Evolutionary conservation across 2,888 invertebrate genomes (phyloP).

Genomic region (Thelaira solivaga): DNA sequence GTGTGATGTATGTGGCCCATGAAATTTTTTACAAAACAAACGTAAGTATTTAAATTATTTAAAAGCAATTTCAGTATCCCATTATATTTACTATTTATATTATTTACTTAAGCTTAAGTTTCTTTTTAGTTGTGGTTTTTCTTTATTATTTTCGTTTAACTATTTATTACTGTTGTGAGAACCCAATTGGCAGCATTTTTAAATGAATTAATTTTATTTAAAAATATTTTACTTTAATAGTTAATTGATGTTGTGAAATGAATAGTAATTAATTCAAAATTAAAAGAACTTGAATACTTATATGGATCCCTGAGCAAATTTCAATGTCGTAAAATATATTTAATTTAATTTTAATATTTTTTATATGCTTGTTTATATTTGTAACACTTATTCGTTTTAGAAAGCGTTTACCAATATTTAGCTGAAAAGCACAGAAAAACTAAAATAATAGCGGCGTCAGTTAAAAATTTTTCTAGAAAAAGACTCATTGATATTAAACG

Average conservation of each 20-base stretch:
- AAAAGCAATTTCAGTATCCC: conserved; percentile 43
- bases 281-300: conserved; percentile 1
- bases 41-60: conserved; percentile 41
- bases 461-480: too few species aligned
- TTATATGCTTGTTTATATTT: conserved; percentile 37
- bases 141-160: too few species aligned
- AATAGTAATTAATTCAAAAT: conserved; percentile 1
- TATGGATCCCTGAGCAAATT: conserved; percentile 1
- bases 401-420: conserved; percentile 1
- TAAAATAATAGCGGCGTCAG: too few species aligned
- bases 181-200: conserved; percentile 51
- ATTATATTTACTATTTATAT: conserved; percentile 42
- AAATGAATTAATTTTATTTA: conserved; percentile 8
- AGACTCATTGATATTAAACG: too few species aligned
- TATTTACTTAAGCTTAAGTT: conserved; percentile 51
- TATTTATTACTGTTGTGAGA: conserved; percentile 23
- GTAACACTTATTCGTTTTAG: not conserved
- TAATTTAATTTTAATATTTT: too few species aligned
- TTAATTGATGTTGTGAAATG: conserved; percentile 51
- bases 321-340: conserved; percentile 21
- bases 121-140: conserved; percentile 18
- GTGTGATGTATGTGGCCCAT: conserved; percentile 32
- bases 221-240: not conserved
- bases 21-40: not conserved
- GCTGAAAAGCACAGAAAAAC: too few species aligned